Base-by-base conservation (phyloP, 2,888 invertebrate genomes). In the Sminthurides aquaticus region DNA sequence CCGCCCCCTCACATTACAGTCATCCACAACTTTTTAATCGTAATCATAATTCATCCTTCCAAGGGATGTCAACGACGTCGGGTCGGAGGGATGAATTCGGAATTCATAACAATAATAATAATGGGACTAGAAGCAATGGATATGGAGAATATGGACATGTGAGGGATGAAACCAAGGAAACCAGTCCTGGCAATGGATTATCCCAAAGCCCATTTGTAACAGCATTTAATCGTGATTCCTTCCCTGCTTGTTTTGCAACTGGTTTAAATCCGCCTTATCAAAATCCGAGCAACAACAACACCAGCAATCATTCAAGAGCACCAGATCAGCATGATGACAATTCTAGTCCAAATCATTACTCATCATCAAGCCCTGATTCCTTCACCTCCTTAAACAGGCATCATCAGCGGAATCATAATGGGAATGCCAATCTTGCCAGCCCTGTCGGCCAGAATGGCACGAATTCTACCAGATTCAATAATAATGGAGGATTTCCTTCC, bases 351-450 rank as follows among this genome's bases (percentile, higher is more conserved):
- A 63, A 70, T 62, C 68, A 67, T 57, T 71, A 64, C 54, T 62
- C 67, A 28, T 71, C 71, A 48, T 68, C 72, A 28, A 72, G 72
- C 60, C 70, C 72, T 3, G 72, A 72, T 62, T 70, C 70, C 48
- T 66, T 72, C 52, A 65, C 67, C 57, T 72, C 70, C 52, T 65
- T 28, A 52, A 62, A 18, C 59, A 61, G 34, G 55, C 43, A n/a
- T n/a, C n/a, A n/a, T n/a, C n/a, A n/a, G n/a, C n/a, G n/a, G n/a
- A n/a, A n/a, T n/a, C n/a, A n/a, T 22, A 48, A 26, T 56, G 48
- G 48, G 18, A 20, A 62, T 26, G 34, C 24, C 18, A 61, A 49
- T 54, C 18, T 25, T 49, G n/a, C 20, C 3, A 26, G n/a, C n/a
- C n/a, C 15, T 22, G 49, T n/a, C 15, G n/a, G 24, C 25, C 48